phyloP scores from a whole-genome alignment of 2,797 vertebrate species.

The Hippoglossus hippoglossus region DNA sequence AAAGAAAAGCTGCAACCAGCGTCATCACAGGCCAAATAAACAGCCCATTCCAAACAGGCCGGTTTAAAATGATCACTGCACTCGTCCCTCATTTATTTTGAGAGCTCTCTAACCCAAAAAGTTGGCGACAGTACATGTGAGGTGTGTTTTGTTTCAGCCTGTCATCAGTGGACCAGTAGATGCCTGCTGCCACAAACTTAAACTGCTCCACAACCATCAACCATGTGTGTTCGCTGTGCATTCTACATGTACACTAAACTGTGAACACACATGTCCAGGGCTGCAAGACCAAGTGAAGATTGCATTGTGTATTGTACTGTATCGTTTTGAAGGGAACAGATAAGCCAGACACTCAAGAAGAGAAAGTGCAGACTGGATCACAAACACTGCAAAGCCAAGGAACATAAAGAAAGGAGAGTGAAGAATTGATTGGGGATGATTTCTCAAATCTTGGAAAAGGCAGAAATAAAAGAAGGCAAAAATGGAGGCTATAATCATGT shows the following conservation, averaged over 20 bases:
- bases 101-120: no score
- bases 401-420: constrained; percentile 62
- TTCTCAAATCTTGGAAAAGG: constrained; percentile 76
- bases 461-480: constrained; percentile 81
- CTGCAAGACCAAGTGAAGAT: neutral
- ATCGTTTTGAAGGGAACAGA: constrained; percentile 19
- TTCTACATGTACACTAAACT: neutral
- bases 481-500: constrained; percentile 88
- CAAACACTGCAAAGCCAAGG: constrained; percentile 33
- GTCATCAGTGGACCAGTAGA: neutral
- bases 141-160: neutral
- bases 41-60: no score
- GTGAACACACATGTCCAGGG: neutral
- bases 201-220: neutral
- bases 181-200: neutral
- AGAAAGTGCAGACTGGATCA: constrained; percentile 23
- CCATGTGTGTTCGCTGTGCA: neutral
- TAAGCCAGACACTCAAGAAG: neutral
- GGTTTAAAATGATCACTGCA: no score
- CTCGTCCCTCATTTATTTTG: no score
- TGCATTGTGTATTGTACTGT: neutral
- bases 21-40: no score
- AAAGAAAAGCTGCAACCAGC: no score
- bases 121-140: no score
- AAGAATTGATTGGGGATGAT: constrained; percentile 78